These are phyloP conservation scores for Azemiops feae DNA, from an alignment of 2,113 vertebrate genomes.

Conservation along the genomic window DNA sequence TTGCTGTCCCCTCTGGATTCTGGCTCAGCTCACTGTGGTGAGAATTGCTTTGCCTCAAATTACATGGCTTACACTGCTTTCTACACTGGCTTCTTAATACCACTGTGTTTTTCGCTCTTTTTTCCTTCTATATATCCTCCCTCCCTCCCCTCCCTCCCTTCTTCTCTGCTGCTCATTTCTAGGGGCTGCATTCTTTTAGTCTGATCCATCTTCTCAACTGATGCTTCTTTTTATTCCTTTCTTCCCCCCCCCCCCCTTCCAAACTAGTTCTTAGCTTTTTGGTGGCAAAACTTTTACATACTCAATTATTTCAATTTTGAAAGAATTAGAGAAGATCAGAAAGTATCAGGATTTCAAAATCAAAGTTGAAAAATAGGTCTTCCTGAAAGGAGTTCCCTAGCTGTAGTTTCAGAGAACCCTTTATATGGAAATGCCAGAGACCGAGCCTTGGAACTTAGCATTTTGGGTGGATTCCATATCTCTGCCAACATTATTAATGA, in stretches of 20 bases:
- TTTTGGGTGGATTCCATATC: neutral
- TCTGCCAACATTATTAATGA: neutral
- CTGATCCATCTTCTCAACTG: neutral
- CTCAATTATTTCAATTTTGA: neutral
- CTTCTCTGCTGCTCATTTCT: neutral
- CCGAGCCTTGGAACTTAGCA: neutral
- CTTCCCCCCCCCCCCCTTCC: rapidly evolving
- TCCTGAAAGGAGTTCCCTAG: neutral
- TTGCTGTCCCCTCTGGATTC: neutral
- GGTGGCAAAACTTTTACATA: neutral
- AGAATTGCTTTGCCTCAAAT: neutral
- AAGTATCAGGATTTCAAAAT: neutral
- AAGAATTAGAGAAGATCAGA: neutral
- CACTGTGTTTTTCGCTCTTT: neutral
- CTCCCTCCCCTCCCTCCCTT: neutral
- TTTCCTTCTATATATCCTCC: neutral
- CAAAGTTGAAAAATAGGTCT: neutral
- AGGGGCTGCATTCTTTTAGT: neutral
- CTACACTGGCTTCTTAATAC: neutral
- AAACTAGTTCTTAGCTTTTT: neutral
- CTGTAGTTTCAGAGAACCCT: neutral
- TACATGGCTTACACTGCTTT: neutral
- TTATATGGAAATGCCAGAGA: neutral
- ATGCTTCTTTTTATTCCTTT: neutral
- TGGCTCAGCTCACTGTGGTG: neutral